Conservation (phyloP, 2,888 invertebrate genomes). For the Cryptocephalus primarius region DNA sequence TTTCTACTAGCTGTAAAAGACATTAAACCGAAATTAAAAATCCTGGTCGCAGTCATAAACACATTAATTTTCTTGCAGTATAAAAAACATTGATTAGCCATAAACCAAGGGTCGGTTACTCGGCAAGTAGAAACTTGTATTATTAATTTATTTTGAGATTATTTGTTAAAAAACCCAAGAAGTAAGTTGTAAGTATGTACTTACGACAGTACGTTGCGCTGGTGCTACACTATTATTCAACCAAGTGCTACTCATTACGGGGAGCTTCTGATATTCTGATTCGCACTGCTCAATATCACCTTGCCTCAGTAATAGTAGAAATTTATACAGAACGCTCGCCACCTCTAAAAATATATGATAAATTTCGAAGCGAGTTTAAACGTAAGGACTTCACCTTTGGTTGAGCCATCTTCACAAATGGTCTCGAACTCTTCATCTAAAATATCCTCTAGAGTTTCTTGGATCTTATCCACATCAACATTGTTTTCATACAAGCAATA, state of each 20-base stretch:
- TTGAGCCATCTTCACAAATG: slow-evolving; percentile 59
- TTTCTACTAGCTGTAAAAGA: background rate
- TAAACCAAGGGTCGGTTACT: no score
- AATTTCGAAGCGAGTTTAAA: background rate
- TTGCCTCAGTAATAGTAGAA: slow-evolving; percentile 44
- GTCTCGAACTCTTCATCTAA: slow-evolving; percentile 67
- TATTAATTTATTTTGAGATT: no score
- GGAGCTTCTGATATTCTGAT: slow-evolving; percentile 46
- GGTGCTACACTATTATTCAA: slow-evolving; percentile 6
- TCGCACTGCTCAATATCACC: slow-evolving; percentile 47
- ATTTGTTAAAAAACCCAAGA: no score
- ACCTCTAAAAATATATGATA: slow-evolving; percentile 42
- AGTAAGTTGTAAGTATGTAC: no score
- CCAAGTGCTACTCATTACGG: slow-evolving; percentile 40
- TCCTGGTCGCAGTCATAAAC: no score
- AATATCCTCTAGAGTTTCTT: slow-evolving; percentile 55
- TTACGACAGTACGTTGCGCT: background rate
- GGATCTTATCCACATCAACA: slow-evolving; percentile 47
- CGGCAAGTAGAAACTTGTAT: no score
- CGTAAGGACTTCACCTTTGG: slow-evolving; percentile 40
- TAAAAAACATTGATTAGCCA: no score
- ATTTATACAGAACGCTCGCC: slow-evolving; percentile 44
- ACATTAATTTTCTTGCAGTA: no score
- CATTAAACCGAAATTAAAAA: no score
- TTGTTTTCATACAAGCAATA: slow-evolving; percentile 48